These are phyloP conservation scores for Passer domesticus DNA, from an alignment of 2,113 vertebrate species.

Conservation along the genomic window DNA sequence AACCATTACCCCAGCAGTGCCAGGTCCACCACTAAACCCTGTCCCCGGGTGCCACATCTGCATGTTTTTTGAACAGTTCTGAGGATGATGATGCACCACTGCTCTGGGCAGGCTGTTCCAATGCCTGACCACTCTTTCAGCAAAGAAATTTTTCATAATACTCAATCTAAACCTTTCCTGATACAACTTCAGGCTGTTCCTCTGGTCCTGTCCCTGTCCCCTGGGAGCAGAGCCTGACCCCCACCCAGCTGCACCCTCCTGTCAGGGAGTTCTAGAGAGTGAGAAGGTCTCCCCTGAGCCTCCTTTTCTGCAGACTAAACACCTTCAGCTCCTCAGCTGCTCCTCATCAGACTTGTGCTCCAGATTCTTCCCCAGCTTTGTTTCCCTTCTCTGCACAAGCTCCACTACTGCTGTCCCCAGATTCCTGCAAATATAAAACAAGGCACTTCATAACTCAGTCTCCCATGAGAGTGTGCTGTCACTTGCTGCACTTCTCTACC, in stretches of 20 bases:
- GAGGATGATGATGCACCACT: neutral
- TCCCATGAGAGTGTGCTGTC: neutral
- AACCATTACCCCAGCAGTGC: neutral
- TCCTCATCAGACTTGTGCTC: neutral
- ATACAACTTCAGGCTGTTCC: rapidly evolving
- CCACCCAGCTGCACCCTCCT: neutral
- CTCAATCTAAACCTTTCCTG: neutral
- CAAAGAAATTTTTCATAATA: neutral
- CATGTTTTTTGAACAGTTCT: neutral
- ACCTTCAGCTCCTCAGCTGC: neutral
- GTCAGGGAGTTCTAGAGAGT: neutral
- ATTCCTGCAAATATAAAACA: neutral
- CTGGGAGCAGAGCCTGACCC: neutral
- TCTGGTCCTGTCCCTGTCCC: neutral
- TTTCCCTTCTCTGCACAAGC: neutral
- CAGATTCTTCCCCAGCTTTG: neutral
- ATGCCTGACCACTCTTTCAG: neutral
- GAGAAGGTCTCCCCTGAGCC: neutral
- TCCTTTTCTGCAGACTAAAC: neutral
- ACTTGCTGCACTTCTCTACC: neutral
- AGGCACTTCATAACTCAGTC: neutral
- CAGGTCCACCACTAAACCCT: neutral
- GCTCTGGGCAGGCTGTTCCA: neutral
- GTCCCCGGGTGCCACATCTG: neutral
- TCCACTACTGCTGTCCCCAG: rapidly evolving